Evolutionary conservation across 2,888 invertebrate species (phyloP).

Genomic region (Galerucella pusilla): DNA sequence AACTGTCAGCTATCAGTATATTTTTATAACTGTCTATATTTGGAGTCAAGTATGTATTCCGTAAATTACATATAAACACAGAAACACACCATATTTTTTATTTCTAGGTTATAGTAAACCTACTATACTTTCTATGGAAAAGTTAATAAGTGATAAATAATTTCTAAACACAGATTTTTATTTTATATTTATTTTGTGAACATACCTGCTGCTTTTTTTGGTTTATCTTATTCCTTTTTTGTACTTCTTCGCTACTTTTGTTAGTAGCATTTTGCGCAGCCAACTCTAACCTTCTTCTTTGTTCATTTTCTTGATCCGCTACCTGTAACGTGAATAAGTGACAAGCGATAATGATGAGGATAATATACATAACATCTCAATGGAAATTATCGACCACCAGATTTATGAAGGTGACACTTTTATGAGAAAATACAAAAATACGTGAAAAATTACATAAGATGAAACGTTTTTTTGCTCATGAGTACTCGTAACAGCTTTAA

Average conservation of each 20-base stretch:
- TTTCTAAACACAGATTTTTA: background rate
- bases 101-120: background rate
- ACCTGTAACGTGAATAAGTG: slow-evolving; percentile 68
- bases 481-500: no score
- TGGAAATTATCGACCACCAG: no score
- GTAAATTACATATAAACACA: background rate
- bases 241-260: slow-evolving; percentile 77
- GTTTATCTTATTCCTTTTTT: slow-evolving; percentile 80
- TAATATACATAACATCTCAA: slow-evolving; percentile 1
- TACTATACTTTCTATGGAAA: background rate
- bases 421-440: no score
- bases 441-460: no score
- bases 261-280: slow-evolving; percentile 79
- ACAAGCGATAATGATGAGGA: background rate
- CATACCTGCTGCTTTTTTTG: slow-evolving; percentile 93
- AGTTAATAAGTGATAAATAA: background rate
- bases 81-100: background rate
- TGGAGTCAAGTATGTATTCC: no score
- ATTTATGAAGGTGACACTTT: no score
- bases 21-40: no score
- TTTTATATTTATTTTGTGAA: slow-evolving; percentile 23
- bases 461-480: no score
- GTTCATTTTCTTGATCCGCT: slow-evolving; percentile 94
- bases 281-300: slow-evolving; percentile 85
- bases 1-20: no score